Conservation (phyloP, 2,113 vertebrate genomes). For the Cavia aperea region DNA sequence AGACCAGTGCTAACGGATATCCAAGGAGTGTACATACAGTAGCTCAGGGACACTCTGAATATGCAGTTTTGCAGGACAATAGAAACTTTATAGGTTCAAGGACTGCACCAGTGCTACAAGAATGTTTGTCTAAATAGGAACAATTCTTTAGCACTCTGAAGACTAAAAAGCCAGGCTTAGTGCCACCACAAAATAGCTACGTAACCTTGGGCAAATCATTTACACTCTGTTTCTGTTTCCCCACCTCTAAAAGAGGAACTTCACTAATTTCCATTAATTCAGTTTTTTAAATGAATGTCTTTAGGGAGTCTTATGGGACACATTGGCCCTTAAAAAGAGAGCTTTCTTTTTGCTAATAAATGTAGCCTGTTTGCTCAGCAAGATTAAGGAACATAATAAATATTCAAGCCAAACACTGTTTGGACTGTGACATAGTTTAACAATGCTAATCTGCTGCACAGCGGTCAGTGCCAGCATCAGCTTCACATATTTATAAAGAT, state of each 20-base stretch:
- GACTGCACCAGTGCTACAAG: neutral
- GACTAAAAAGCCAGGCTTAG: neutral
- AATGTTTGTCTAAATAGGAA: neutral
- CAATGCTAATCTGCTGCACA: constrained; percentile 48
- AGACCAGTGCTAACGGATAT: neutral
- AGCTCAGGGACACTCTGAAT: neutral
- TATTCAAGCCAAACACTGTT: constrained; percentile 54
- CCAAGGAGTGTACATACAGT: neutral
- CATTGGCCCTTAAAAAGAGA: neutral
- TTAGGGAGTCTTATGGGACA: neutral
- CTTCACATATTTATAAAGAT: constrained; percentile 55
- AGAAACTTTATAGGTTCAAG: neutral
- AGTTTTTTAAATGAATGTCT: neutral
- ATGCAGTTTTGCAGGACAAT: neutral
- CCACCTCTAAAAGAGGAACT: neutral
- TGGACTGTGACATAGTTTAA: constrained; percentile 51
- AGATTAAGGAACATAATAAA: constrained; percentile 63
- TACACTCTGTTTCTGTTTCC: neutral
- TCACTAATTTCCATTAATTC: neutral
- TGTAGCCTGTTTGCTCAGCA: constrained; percentile 60
- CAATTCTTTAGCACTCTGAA: neutral
- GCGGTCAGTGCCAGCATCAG: constrained; percentile 35
- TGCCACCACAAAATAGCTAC: neutral
- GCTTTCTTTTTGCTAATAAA: constrained; percentile 48
- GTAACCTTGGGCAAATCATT: constrained; percentile 17